These are phyloP conservation scores for Psix sp. DNA, from an alignment of 1,140 invertebrate genomes.

Conservation along the genomic window DNA sequence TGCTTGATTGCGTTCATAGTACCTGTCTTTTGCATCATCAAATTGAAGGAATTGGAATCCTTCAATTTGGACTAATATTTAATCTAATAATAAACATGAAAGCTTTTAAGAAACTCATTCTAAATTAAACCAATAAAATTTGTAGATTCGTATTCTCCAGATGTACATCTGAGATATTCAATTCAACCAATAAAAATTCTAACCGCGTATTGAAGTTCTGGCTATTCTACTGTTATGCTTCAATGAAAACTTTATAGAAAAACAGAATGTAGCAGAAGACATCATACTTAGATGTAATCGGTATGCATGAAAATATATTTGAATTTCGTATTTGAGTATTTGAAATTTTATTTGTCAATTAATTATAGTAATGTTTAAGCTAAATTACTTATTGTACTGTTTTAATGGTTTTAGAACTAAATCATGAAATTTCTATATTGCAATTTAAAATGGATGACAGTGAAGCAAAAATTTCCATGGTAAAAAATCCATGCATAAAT, in stretches of 20 bases:
- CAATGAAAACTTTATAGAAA: slow-evolving; percentile 36
- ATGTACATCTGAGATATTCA: slow-evolving; percentile 29
- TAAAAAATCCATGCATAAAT: too few relatives aligned
- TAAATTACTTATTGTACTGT: too few relatives aligned
- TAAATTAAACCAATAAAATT: slow-evolving; percentile 49
- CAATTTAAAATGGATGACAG: too few relatives aligned
- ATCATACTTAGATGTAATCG: slow-evolving; percentile 45
- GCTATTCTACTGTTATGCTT: slow-evolving; percentile 34
- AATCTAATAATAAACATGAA: slow-evolving; percentile 46
- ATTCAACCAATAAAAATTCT: slow-evolving; percentile 40
- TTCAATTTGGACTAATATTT: slow-evolving; percentile 16
- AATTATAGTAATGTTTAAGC: too few relatives aligned
- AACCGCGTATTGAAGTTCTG: slow-evolving; percentile 39
- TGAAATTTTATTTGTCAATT: too few relatives aligned
- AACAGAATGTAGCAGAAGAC: slow-evolving; percentile 17
- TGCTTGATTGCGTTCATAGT: slow-evolving; percentile 14
- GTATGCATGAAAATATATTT: too few relatives aligned
- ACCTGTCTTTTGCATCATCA: slow-evolving; percentile 4
- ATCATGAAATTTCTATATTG: too few relatives aligned
- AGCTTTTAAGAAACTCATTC: slow-evolving; percentile 28
- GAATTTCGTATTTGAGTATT: neutral
- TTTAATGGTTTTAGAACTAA: too few relatives aligned
- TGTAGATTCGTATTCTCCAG: slow-evolving; percentile 46
- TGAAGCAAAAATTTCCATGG: too few relatives aligned
- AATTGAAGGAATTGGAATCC: slow-evolving; percentile 21